Base-by-base conservation (phyloP, 2,113 vertebrate species). In the Ceratotherium simum region DNA sequence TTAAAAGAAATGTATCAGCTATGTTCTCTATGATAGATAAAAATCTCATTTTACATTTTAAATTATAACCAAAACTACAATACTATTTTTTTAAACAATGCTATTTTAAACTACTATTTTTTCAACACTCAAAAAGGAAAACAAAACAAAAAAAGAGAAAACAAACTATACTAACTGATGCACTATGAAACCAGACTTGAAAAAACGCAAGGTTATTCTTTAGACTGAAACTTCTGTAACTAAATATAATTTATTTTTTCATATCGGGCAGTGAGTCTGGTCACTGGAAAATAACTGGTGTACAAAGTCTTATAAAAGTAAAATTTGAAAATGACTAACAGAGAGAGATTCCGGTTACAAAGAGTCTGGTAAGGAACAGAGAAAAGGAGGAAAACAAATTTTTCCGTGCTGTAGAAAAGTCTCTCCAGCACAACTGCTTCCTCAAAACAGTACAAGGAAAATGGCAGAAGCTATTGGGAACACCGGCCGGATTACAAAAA, bases 1-100 rank as follows among this genome's bases (percentile, higher is more conserved):
- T 87, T 70, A 87, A 87, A 70, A 82, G 12, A 90, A 93, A 72
- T 13, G 2, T 70, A 90, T 79, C 46, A 42, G 69, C 12, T 89
- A 46, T 39, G 9, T 83, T 69, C 65, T 82, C 29, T 89, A 75
- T 69, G 48, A 86, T 20, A 60, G 4, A 20, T 14, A 88, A 79
- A 88, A 65, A 27, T 20, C 48, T 39, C 86, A 56, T 54, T 92
- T 90, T 64, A 67, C 42, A 72, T 91, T 73, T 96, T 86, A 91
- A 97, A 75, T 81, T 70, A 72, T 25, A 78, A 36, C 12, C 33
- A 51, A 84, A 93, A 78, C 25, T 78, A 67, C 16, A 64, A 18
- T 56, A 75, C 10, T 89, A n/a, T 31, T 72, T 78, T 18, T 80
- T 65, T 25, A 18, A 95, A 80, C 27, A 58, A 78, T 21, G n/a